Evolutionary conservation across 2,888 invertebrate genomes (phyloP).

Genomic region (Hydroisotoma schaefferi): DNA sequence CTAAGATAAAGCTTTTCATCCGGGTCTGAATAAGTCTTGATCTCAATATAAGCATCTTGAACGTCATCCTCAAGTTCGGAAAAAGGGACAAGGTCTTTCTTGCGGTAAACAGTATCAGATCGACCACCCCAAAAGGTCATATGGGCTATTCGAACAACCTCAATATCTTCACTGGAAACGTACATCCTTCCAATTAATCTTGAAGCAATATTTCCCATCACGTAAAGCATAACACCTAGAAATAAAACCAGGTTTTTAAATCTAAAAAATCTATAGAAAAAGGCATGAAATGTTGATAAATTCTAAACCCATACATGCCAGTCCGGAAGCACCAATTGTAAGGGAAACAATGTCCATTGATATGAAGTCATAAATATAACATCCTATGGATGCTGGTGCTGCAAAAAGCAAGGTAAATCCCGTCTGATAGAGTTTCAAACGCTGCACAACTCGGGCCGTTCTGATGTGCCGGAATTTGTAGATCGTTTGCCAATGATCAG

Average conservation of each 20-base stretch:
- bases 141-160: slow-evolving; percentile 34
- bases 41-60: slow-evolving; percentile 19
- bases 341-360: slow-evolving; percentile 1
- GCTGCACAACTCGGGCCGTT: slow-evolving; percentile 27
- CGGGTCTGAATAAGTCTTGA: slow-evolving; percentile 24
- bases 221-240: slow-evolving; percentile 39
- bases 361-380: slow-evolving; percentile 2
- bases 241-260: no score
- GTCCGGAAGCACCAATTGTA: slow-evolving; percentile 14
- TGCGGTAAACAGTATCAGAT: slow-evolving; percentile 17
- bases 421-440: slow-evolving; percentile 40
- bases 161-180: slow-evolving; percentile 17
- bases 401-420: slow-evolving; percentile 23
- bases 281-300: no score
- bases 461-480: slow-evolving; percentile 32
- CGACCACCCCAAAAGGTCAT: slow-evolving; percentile 40
- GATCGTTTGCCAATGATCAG: slow-evolving; percentile 36
- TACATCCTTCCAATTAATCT: slow-evolving; percentile 39
- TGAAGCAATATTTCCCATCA: slow-evolving; percentile 35
- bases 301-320: slow-evolving; percentile 44
- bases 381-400: slow-evolving; percentile 17
- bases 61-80: slow-evolving; percentile 26
- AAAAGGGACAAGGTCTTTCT: slow-evolving; percentile 27
- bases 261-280: no score
- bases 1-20: slow-evolving; percentile 23